These are phyloP conservation scores for Leptonema lineaticorne DNA, from an alignment of 1,140 invertebrate genomes.

Conservation along the genomic window DNA sequence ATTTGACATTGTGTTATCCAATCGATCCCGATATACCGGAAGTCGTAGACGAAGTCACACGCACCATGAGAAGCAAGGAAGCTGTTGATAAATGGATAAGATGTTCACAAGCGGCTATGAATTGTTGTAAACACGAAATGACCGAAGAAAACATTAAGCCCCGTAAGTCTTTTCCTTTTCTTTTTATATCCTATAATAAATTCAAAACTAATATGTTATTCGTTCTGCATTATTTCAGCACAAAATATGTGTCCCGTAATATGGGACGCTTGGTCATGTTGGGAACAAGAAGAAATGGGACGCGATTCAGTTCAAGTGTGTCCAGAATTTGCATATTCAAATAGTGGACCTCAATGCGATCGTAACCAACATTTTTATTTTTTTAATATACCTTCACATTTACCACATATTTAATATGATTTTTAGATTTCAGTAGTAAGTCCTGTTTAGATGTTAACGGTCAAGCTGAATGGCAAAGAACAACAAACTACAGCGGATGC, in stretches of 20 bases:
- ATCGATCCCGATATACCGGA: constrained; percentile 13
- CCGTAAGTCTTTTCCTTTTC: no score
- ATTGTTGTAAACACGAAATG: constrained; percentile 39
- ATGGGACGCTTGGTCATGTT: constrained; percentile 61
- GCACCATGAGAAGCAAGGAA: constrained; percentile 6
- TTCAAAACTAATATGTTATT: no score
- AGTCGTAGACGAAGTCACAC: constrained; percentile 14
- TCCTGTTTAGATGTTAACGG: constrained; percentile 47
- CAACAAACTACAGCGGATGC: constrained; percentile 58
- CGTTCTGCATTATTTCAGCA: not conserved
- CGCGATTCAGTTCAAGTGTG: constrained; percentile 49
- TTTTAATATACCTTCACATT: not conserved
- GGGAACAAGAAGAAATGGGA: constrained; percentile 45
- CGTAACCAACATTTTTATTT: constrained; percentile 48
- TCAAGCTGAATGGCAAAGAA: constrained; percentile 51
- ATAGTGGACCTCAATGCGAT: constrained; percentile 52
- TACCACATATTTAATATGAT: not conserved
- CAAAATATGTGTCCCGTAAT: constrained; percentile 48
- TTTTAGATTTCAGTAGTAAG: constrained; percentile 55
- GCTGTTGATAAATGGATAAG: constrained; percentile 38
- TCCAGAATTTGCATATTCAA: constrained; percentile 57
- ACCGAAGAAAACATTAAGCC: not conserved
- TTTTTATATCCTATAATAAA: no score
- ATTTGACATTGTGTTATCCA: constrained; percentile 21
- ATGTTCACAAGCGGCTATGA: constrained; percentile 37